phyloP scores from a whole-genome alignment of 2,888 invertebrate species.

The Eubasilissa splendida region DNA sequence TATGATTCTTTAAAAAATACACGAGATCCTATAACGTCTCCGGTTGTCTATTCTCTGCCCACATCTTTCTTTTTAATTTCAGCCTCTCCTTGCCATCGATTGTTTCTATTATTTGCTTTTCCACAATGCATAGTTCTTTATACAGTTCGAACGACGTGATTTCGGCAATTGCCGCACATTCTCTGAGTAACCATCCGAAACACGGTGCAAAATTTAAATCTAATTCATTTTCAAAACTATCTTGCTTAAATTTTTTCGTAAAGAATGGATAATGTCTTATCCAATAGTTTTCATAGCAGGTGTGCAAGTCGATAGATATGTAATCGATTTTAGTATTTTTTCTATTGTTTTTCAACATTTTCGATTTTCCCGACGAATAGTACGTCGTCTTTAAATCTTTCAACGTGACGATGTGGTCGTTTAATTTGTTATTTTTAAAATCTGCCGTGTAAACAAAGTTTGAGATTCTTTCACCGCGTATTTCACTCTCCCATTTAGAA shows the following conservation, averaged over 20 bases:
- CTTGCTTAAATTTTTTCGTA: constrained; percentile 60
- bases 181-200: constrained; percentile 65
- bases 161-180: constrained; percentile 63
- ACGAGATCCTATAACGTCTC: too few species aligned
- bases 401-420: background rate
- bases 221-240: constrained; percentile 62
- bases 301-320: constrained; percentile 27
- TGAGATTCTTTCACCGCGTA: constrained; percentile 28
- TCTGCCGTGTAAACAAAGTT: constrained; percentile 7
- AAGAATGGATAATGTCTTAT: constrained; percentile 62
- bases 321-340: constrained; percentile 11
- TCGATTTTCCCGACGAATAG: background rate
- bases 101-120: constrained; percentile 58
- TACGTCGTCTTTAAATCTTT: background rate
- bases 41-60: too few species aligned
- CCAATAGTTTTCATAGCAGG: constrained; percentile 63
- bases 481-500: constrained; percentile 36
- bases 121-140: constrained; percentile 63
- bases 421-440: constrained; percentile 4
- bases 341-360: background rate
- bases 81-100: background rate
- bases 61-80: background rate
- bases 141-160: constrained; percentile 63
- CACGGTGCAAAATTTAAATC: constrained; percentile 59
- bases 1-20: too few species aligned